Evolutionary conservation across 2,888 invertebrate species (phyloP).

Genomic region (Nemotelus pantherinus): DNA sequence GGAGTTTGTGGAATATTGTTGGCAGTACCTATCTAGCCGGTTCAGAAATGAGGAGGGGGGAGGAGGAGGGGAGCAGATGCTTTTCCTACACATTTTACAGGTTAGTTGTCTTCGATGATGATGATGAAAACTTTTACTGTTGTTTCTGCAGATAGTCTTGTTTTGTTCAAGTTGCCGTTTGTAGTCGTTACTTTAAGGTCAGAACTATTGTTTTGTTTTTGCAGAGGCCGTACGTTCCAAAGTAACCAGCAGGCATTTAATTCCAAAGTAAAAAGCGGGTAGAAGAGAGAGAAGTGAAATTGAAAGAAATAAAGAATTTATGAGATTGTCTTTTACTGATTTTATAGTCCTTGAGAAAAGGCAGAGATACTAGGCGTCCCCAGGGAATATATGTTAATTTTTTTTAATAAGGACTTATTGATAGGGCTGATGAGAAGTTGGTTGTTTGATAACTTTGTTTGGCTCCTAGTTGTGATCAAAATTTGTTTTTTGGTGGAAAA

Average conservation of each 20-base stretch:
- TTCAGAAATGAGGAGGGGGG: too few species aligned
- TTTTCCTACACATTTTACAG: slow-evolving; percentile 7
- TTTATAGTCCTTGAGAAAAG: background rate
- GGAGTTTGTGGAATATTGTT: too few species aligned
- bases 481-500: too few species aligned
- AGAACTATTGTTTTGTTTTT: background rate
- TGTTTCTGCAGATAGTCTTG: too few species aligned
- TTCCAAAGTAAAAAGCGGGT: background rate
- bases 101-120: background rate
- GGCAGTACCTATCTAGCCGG: too few species aligned
- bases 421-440: too few species aligned
- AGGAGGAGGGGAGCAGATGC: background rate
- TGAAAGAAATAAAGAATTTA: slow-evolving; percentile 13
- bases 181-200: background rate
- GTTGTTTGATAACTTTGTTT: too few species aligned
- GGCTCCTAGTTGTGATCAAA: too few species aligned
- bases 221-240: background rate
- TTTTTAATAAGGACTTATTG: too few species aligned
- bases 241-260: too few species aligned
- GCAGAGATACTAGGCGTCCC: too few species aligned
- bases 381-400: too few species aligned
- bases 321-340: background rate
- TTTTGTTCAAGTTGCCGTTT: background rate
- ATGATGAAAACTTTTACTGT: slow-evolving; percentile 11
- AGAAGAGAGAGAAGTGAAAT: slow-evolving; percentile 3